Evolutionary conservation across 2,797 vertebrate genomes (phyloP), one percentile per base, ranked within the genome.

Genomic region (Buphagus erythrorhynchus): DNA sequence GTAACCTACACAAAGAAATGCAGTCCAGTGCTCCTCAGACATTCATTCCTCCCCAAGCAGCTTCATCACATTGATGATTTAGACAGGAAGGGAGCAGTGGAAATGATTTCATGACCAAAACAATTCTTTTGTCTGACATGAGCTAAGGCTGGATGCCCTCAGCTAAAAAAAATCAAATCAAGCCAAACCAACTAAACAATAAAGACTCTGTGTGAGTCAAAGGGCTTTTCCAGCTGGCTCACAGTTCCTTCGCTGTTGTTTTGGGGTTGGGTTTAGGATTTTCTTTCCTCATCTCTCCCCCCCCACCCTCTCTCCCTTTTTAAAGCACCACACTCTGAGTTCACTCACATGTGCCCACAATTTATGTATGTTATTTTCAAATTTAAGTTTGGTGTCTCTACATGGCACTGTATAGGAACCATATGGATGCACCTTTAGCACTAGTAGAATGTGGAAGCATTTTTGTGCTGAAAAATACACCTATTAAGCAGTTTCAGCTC

Each of bases 181-280:
- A 46, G 6, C 12, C n/a, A 78, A 66, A 24, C 2, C 35, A 81
- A 54, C 42, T 6, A 66, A 72, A 77, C 18, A 77, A 29, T 17
- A 33, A 35, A 51, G 45, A 61, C 24, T n/a, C 29, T 67, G 46
- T 62, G 68, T 82, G 59, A 96, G 78, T 88, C 90, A 93, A 59
- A 88, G 94, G 93, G 79, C 72, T 96, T 93, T 93, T 95, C 89
- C 72, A 91, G 68, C n/a, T 82, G 75, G 29, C 48, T 90, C n/a
- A 28, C 3, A n/a, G 65, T 57, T 93, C 57, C 61, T 79, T 88
- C 8, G 8, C 75, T 67, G 24, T 26, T 76, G 49, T 49, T 90
- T 87, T 73, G 51, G 16, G 46, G 14, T 26, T 87, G 28, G 24
- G 26, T 18, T 93, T 88, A 61, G 74, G 20, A 42, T 86, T 88